Evolutionary conservation across 2,797 vertebrate species (phyloP).

Genomic region (Tenualosa thibaudeaui): DNA sequence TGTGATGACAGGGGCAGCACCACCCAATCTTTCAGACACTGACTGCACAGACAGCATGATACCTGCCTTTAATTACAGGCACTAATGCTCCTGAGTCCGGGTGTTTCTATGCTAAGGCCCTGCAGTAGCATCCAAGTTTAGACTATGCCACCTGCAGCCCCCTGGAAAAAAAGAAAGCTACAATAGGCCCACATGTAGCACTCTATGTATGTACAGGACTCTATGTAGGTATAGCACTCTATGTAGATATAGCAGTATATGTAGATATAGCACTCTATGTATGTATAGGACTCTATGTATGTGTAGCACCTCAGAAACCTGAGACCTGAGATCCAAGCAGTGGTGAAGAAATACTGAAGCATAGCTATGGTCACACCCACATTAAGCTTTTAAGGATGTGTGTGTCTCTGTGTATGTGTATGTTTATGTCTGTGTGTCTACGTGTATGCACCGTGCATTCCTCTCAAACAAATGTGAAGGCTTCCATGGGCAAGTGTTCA

Average conservation of each 20-base stretch:
- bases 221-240: too few species aligned
- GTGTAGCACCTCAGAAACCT: not conserved
- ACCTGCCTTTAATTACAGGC: too few species aligned
- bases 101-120: not conserved
- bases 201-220: too few species aligned
- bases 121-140: not conserved
- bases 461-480: slow-evolving; percentile 63
- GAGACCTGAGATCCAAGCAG: not conserved
- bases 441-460: not conserved
- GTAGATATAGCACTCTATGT: too few species aligned
- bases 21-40: not conserved
- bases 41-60: not conserved
- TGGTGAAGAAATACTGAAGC: not conserved
- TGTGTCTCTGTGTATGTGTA: not conserved
- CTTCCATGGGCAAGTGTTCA: slow-evolving; percentile 72
- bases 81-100: too few species aligned
- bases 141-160: not conserved
- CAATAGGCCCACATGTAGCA: not conserved
- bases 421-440: not conserved
- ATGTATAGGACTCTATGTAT: too few species aligned
- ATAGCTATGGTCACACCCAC: not conserved
- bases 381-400: not conserved
- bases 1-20: not conserved
- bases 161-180: not conserved
- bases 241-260: too few species aligned